phyloP scores from a whole-genome alignment of 2,888 invertebrate genomes.

The Agrochola lota region DNA sequence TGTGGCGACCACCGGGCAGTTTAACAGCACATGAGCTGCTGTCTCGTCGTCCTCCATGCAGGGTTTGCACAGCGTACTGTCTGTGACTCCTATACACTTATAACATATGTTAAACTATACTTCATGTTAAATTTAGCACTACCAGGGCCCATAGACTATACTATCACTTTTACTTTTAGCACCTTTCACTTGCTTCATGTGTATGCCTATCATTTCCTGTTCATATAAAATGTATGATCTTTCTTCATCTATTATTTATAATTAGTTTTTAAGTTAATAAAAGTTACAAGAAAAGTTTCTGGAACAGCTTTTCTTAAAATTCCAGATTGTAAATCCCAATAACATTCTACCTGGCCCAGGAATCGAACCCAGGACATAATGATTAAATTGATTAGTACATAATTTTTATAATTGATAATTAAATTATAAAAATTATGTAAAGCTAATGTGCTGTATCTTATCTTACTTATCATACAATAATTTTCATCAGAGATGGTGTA shows the following conservation, averaged over 20 bases:
- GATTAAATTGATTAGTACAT: neutral
- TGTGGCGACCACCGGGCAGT: too few relatives aligned
- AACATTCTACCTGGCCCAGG: neutral
- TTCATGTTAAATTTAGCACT: neutral
- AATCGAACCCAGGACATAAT: neutral
- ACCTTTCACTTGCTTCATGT: slow-evolving; percentile 59
- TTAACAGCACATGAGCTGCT: too few relatives aligned
- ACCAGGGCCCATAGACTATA: neutral
- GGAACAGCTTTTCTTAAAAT: neutral
- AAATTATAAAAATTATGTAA: slow-evolving; percentile 30
- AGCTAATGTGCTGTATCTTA: slow-evolving; percentile 51
- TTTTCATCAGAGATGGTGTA: slow-evolving; percentile 23
- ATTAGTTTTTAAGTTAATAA: neutral
- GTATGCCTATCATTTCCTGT: neutral
- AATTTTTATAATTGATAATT: slow-evolving; percentile 1
- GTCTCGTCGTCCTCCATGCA: too few relatives aligned
- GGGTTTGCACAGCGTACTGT: too few relatives aligned
- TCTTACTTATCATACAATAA: slow-evolving; percentile 30
- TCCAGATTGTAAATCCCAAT: neutral
- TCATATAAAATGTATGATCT: neutral
- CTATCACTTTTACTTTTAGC: slow-evolving; percentile 58
- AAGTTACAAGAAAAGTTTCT: neutral
- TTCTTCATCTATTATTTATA: neutral
- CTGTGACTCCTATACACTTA: too few relatives aligned
- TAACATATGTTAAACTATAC: neutral